Conservation (phyloP, 92 coral and sea anemone genomes). For the Epizoanthus ramosus region DNA sequence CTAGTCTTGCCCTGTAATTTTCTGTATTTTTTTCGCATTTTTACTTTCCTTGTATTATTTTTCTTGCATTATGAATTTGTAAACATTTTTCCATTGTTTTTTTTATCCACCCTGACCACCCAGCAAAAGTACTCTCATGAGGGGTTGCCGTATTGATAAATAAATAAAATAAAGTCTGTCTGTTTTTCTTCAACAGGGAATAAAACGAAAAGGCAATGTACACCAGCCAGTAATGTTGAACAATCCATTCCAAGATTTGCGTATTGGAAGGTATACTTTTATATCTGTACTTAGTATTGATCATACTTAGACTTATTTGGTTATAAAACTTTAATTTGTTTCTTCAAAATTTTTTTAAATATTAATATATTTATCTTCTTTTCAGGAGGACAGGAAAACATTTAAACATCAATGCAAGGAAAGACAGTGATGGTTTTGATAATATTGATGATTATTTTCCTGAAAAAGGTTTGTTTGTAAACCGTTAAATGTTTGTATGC, state of each 20-base stretch:
- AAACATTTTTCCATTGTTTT: no score
- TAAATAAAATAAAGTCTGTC: no score
- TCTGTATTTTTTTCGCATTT: no score
- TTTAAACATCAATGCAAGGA: slow-evolving; percentile 72
- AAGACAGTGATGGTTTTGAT: slow-evolving; percentile 75
- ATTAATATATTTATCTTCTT: background rate
- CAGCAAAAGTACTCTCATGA: no score
- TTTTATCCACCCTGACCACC: no score
- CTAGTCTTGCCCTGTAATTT: no score
- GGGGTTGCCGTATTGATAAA: no score
- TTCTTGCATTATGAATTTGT: no score
- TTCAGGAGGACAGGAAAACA: slow-evolving; percentile 83
- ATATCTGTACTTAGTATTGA: background rate
- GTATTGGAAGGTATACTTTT: slow-evolving; percentile 56
- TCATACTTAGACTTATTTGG: background rate
- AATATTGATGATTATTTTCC: slow-evolving; percentile 85
- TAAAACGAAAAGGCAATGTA: slow-evolving; percentile 27
- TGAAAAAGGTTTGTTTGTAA: slow-evolving; percentile 66
- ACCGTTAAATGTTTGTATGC: no score
- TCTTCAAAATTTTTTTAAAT: no score
- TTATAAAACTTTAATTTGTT: background rate
- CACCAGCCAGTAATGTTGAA: slow-evolving; percentile 46
- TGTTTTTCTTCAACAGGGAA: slow-evolving; percentile 32
- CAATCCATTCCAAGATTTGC: slow-evolving; percentile 63
- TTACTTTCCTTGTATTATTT: no score